Conservation (phyloP, 2,113 vertebrate species). For the Caretta caretta region DNA sequence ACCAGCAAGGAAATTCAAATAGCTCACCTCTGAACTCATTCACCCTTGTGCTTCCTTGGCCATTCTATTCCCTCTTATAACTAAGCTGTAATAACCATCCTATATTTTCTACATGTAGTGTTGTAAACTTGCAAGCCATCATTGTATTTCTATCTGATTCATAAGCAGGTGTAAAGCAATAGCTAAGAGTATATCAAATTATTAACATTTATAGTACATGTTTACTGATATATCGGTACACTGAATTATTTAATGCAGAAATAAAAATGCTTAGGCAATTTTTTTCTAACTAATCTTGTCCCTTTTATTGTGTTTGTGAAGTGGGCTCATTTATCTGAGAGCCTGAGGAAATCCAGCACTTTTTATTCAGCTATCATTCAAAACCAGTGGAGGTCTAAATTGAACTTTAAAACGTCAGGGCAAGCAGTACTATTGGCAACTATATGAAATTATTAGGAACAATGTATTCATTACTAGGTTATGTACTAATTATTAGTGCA, state of each 20-base stretch:
- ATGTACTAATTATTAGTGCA: background rate
- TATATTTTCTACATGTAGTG: background rate
- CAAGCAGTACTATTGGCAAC: background rate
- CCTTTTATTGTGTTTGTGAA: background rate
- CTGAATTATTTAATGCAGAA: background rate
- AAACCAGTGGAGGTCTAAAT: background rate
- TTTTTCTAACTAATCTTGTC: background rate
- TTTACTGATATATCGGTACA: background rate
- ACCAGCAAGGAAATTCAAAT: conserved; percentile 26
- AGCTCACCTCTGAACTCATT: conserved; percentile 26
- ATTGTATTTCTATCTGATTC: background rate
- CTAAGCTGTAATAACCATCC: background rate
- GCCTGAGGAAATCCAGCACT: accelerated
- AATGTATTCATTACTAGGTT: background rate
- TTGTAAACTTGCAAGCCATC: background rate
- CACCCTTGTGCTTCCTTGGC: conserved; percentile 1
- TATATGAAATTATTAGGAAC: background rate
- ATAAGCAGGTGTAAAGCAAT: background rate
- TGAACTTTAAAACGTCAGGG: background rate
- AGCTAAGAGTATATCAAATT: background rate
- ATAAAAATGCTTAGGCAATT: background rate
- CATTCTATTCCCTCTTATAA: conserved; percentile 15
- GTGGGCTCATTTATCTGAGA: background rate
- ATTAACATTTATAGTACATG: background rate
- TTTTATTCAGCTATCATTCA: background rate